Base-by-base conservation (phyloP, 2,797 vertebrate species). In the Pangasius mekongensis region DNA sequence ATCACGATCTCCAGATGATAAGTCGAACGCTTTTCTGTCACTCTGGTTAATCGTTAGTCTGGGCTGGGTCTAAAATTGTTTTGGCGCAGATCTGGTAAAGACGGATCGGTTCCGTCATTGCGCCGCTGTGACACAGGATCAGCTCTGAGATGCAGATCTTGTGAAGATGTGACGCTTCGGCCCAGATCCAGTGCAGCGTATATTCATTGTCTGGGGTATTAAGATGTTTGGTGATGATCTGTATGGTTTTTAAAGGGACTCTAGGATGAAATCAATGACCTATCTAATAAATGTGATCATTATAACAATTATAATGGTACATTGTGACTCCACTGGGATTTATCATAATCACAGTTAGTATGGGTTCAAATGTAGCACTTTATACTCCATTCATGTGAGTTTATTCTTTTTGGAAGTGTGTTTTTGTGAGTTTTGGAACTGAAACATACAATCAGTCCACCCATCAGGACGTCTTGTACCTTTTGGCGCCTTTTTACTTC, bases 401-500 rank as follows among this genome's bases (percentile, higher is more conserved):
- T 81, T 82, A 82, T 82, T 43, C 11, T 30, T 33, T n/a, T 0
- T 49, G 2, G 5, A 22, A 83, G 24, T 60, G 33, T 39, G 49
- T 82, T 13, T 58, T 39, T 82, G 82, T 20, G 62, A 52, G 18
- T 11, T 47, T 83, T 67, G 27, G n/a, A 20, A 66, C 22, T 54
- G 64, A 10, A 22, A 9, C 2, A 43, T 49, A 11, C 47, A 36
- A 49, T 22, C 56, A 9, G 30, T 7, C 39, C 43, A 36, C 22
- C 49, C 36, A 60, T 56, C 33, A 71, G 20, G 18, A 56, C 39
- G 24, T 30, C 24, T 11, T 54, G 24, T 87, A 49, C 77, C 52
- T 87, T 89, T 91, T 90, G 83, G 85, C 90, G 87, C 89, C 89
- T 85, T 91, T 91, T 91, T 85, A 77, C 87, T 90, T 91, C 90